Percentiles rank a stretch among this genome's conserved stretches.
Evolutionary conservation across 2,113 vertebrate species (phyloP).

Genomic region (Petroica traversi): DNA sequence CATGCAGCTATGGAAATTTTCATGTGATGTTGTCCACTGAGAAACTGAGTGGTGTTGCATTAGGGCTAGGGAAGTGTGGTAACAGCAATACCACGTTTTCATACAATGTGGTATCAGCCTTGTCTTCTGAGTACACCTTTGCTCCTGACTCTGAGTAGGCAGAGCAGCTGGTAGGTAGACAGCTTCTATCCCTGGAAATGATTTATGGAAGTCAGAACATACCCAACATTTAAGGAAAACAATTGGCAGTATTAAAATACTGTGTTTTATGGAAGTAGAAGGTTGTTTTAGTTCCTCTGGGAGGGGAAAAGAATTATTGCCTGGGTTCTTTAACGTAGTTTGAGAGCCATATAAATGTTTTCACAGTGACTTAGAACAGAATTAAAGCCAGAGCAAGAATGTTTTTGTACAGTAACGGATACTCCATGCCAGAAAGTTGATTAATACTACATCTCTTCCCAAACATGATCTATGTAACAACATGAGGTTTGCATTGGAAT

Average conservation of each 20-base stretch:
- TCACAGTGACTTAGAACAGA: constrained; percentile 69
- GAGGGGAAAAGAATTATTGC: constrained; percentile 48
- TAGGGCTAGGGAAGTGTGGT: not conserved
- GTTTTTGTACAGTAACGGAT: constrained; percentile 67
- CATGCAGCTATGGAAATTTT: not conserved
- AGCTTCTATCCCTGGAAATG: not conserved
- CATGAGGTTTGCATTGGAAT: constrained; percentile 61
- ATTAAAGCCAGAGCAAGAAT: constrained; percentile 67
- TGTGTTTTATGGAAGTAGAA: constrained; percentile 12
- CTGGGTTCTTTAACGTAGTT: constrained; percentile 52
- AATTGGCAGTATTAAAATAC: constrained; percentile 13
- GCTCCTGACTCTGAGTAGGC: not conserved
- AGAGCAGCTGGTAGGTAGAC: not conserved
- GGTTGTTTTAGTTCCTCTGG: constrained; percentile 29
- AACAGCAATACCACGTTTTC: not conserved
- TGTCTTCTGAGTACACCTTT: not conserved
- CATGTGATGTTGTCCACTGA: fast-evolving
- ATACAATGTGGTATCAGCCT: fast-evolving
- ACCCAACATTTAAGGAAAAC: not conserved
- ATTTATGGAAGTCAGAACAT: not conserved
- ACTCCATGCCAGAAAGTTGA: constrained; percentile 56
- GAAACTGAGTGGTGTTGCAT: not conserved
- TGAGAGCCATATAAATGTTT: constrained; percentile 72
- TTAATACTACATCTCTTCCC: constrained; percentile 53
- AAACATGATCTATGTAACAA: constrained; percentile 39